Evolutionary conservation across 2,888 invertebrate genomes (phyloP).

Genomic region (Sceliomorpha sp.): DNA sequence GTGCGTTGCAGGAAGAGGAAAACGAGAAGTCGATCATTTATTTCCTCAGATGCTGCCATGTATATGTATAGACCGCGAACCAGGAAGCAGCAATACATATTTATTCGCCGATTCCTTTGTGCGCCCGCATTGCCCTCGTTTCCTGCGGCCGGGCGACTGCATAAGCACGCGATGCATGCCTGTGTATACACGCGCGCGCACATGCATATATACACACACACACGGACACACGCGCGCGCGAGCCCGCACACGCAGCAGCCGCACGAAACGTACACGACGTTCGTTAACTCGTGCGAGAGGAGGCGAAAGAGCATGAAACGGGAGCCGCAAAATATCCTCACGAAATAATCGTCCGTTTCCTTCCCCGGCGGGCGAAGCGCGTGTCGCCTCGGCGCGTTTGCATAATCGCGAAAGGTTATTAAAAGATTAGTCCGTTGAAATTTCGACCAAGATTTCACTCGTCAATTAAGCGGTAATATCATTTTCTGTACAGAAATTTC

Average conservation of each 20-base stretch:
- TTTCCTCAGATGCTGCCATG: slow-evolving; percentile 39
- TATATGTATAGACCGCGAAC: slow-evolving; percentile 52
- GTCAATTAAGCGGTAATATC: background rate
- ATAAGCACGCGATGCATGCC: slow-evolving; percentile 43
- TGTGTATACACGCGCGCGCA: slow-evolving; percentile 10
- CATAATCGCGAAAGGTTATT: slow-evolving; percentile 25
- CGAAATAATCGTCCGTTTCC: slow-evolving; percentile 36
- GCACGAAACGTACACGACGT: no score
- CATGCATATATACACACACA: slow-evolving; percentile 1
- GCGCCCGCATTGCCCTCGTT: slow-evolving; percentile 49
- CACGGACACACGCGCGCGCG: no score
- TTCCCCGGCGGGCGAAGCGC: slow-evolving; percentile 20
- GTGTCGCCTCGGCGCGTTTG: slow-evolving; percentile 19
- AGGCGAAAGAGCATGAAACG: slow-evolving; percentile 30
- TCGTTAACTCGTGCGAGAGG: slow-evolving; percentile 20
- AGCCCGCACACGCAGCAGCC: no score
- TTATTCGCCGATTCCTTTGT: slow-evolving; percentile 56
- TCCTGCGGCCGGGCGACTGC: slow-evolving; percentile 37
- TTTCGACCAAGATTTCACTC: background rate
- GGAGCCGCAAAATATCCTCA: slow-evolving; percentile 18
- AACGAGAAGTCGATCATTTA: slow-evolving; percentile 35
- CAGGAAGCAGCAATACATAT: slow-evolving; percentile 50
- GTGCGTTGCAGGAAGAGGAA: slow-evolving; percentile 27
- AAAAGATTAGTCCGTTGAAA: slow-evolving; percentile 6
- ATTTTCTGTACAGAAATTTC: background rate